Evolutionary conservation across 2,797 vertebrate genomes (phyloP), one percentile per base, ranked within the genome.

Genomic region (Scleropages formosus): DNA sequence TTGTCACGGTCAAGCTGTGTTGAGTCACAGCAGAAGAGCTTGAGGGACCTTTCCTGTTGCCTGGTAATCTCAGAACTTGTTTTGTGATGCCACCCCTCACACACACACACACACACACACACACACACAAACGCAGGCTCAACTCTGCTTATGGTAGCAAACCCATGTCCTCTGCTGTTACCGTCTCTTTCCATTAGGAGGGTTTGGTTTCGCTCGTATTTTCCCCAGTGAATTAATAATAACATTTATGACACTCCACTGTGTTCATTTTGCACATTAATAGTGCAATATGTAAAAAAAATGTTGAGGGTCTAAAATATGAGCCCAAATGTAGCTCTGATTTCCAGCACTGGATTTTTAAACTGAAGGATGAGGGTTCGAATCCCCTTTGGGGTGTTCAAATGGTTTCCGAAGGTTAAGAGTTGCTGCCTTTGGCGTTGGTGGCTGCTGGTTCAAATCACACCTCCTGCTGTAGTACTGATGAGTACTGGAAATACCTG

Each of bases 11-110:
- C 49, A 58, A 71, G 12, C 26, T 56, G 26, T 49, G 24, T 22
- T 58, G 51, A 71, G 15, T 71, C 68, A 58, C 47, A 24, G 26
- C n/a, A 51, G 51, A 39, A 71, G 56, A n/a, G 68, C 18, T 27
- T 71, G 51, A 53, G 68, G 26, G 24, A 58, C 56, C 4, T 1
- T 71, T 71, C 49, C 68, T 4, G 24, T 71, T 71, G 26, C 47
- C 51, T 71, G 20, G 26, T 24, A 58, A 20, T 8, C 4, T n/a
- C 47, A n/a, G 24, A 58, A 58, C 51, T 71, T 16, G 24, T 68
- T 58, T 31, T 16, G 22, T 71, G 27, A 71, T 26, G 24, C 20
- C n/a, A 11, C 16, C 24, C 47, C 47, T 47, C 20, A 44, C 24
- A n/a, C 8, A 68, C 4, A 15, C 49, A n/a, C 24, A 13, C 27